Evolutionary conservation across 2,113 vertebrate genomes (phyloP).

Genomic region (Desmodus rotundus): DNA sequence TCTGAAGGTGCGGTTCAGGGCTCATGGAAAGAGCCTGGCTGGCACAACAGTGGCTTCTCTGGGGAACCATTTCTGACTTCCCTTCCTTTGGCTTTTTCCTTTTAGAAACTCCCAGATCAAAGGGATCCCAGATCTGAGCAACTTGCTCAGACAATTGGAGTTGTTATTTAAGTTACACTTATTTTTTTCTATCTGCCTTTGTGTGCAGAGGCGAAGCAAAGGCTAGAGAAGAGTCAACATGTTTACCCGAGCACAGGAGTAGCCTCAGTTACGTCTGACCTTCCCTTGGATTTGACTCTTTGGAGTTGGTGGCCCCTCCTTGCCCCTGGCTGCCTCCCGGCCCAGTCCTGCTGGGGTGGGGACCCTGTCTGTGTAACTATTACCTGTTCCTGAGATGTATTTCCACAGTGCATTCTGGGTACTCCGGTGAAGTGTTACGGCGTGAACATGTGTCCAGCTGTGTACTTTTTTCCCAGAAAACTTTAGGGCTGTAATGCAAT

Average conservation of each 20-base stretch:
- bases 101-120: background rate
- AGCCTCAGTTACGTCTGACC: background rate
- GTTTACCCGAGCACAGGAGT: background rate
- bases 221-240: background rate
- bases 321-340: background rate
- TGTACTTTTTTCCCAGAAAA: background rate
- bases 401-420: background rate
- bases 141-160: fast-evolving
- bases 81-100: background rate
- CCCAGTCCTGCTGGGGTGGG: fast-evolving
- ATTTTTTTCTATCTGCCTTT: background rate
- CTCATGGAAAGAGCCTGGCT: fast-evolving
- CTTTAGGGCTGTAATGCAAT: background rate
- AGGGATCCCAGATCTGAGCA: background rate
- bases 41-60: background rate
- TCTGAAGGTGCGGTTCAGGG: background rate
- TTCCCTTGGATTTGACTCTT: background rate
- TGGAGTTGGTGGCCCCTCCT: fast-evolving
- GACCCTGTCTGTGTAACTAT: background rate
- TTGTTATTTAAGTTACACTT: background rate
- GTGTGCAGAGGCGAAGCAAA: background rate
- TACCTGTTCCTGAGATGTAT: fast-evolving
- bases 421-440: background rate
- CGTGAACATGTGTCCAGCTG: background rate
- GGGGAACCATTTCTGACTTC: background rate